Conservation (phyloP, 2,888 invertebrate genomes). For the Thumatha senex region DNA sequence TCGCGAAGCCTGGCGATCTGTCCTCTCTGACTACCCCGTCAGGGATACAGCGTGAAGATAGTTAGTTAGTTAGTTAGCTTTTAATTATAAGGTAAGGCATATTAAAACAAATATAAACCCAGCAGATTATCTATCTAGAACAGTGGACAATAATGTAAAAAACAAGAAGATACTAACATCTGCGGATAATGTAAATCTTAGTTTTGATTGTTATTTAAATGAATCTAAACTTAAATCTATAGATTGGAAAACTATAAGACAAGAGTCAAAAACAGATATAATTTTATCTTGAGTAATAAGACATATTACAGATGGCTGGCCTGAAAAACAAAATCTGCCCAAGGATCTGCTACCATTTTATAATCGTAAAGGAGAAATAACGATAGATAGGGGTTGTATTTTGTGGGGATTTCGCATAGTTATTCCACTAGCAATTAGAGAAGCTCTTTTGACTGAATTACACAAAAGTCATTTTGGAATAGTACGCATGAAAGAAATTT, state of each 20-base stretch:
- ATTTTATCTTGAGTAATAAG: no score
- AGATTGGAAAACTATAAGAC: neutral
- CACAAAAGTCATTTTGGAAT: conserved; percentile 1
- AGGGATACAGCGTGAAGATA: no score
- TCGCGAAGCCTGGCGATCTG: no score
- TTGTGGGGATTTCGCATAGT: neutral
- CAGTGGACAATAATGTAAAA: neutral
- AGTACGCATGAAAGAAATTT: conserved; percentile 2
- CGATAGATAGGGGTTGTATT: neutral
- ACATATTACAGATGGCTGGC: neutral
- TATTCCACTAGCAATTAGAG: no score
- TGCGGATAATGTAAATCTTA: no score
- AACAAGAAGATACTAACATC: no score
- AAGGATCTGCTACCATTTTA: neutral
- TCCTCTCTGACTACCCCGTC: no score
- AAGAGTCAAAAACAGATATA: no score
- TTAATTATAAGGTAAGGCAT: neutral
- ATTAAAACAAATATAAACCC: neutral
- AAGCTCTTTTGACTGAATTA: neutral
- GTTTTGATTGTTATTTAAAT: no score
- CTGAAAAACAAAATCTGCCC: no score
- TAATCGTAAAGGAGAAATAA: neutral
- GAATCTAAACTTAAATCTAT: neutral
- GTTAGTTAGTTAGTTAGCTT: no score
- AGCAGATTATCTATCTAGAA: neutral